Base-by-base conservation (phyloP, 2,797 vertebrate genomes). In the Lindbergichthys nudifrons region DNA sequence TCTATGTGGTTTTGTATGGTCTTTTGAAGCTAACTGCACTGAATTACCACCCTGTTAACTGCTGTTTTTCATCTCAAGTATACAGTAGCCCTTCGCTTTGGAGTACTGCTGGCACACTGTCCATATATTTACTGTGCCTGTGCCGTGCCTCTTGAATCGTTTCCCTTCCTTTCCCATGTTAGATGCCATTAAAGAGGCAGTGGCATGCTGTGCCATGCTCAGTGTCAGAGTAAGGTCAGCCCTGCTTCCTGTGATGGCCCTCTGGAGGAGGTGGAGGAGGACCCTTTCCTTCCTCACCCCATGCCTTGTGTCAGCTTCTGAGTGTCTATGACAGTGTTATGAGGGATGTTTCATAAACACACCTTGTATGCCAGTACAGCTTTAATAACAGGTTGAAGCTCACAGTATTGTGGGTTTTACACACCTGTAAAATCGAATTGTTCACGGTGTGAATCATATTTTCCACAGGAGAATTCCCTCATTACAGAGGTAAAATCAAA, bases 211-310 rank as follows among this genome's bases (percentile, higher is more conserved):
- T 59, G 71, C 73, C 57, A 50, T 74, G 67, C 74, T 85, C 69
- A 73, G 69, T 82, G 79, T 86, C 86, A 83, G 65, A 45, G 48
- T 73, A 63, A 81, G 77, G 84, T 88, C 74, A 75, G 56, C 64
- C 71, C 69, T 51, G 65, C 75, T 89, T 91, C 87, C 88, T 87
- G 80, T 43, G 77, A 84, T 46, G 66, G 73, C 52, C 70, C 70
- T 85, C 85, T 66, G 65, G 26, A 26, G 26, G 26, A 26, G 26
- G 26, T 72, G 69, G 80, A 80, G 70, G 41, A 69, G 41, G 19
- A 73, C 80, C 70, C 75, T 77, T 89, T 90, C 84, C 89, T 92
- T 91, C 89, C 87, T 90, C 68, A 66, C 85, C 75, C 65, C 16
- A 42, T 84, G 87, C 74, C 81, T 81, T 54, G 2, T 85, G 82